Percentiles rank a stretch among this genome's conserved stretches.
Conservation (phyloP, 2,113 vertebrate genomes). For the Osmerus mordax region DNA sequence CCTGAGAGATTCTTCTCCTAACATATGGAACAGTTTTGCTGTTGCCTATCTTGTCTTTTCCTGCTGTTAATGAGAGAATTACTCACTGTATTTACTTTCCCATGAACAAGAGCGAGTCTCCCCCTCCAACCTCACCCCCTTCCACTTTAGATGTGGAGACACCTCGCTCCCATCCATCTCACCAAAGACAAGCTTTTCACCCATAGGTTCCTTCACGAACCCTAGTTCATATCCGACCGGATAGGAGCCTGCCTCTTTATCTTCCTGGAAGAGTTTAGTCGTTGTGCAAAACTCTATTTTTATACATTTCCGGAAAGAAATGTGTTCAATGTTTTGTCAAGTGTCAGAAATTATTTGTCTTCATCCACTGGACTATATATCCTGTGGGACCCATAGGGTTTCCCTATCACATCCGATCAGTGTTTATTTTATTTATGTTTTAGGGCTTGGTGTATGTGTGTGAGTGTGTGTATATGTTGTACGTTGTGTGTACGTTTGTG, state of each 20-base stretch:
- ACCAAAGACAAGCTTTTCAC: slow-evolving; percentile 14
- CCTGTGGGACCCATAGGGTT: slow-evolving; percentile 27
- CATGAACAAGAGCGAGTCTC: slow-evolving; percentile 18
- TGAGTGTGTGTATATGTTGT: slow-evolving; percentile 9
- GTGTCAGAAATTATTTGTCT: slow-evolving; percentile 18
- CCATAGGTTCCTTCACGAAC: slow-evolving; percentile 19
- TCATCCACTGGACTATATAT: slow-evolving; percentile 6
- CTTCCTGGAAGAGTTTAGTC: not conserved
- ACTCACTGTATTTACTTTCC: slow-evolving; percentile 25
- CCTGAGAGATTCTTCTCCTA: slow-evolving; percentile 43
- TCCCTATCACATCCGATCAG: slow-evolving; percentile 24
- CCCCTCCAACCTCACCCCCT: not conserved
- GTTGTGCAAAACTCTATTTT: slow-evolving; percentile 7
- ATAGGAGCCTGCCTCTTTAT: not conserved
- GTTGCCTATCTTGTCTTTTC: slow-evolving; percentile 45
- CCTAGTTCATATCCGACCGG: slow-evolving; percentile 6
- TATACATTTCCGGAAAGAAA: not conserved
- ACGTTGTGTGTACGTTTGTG: slow-evolving; percentile 19
- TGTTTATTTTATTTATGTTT: slow-evolving; percentile 45
- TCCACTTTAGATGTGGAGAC: slow-evolving; percentile 1
- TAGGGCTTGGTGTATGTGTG: slow-evolving; percentile 1
- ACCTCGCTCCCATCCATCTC: slow-evolving; percentile 14
- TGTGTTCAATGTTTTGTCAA: slow-evolving; percentile 17
- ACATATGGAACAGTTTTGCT: slow-evolving; percentile 61
- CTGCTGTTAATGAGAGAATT: slow-evolving; percentile 56